These are phyloP conservation scores for Redunca redunca DNA, from an alignment of 2,113 vertebrate genomes.

Conservation along the genomic window DNA sequence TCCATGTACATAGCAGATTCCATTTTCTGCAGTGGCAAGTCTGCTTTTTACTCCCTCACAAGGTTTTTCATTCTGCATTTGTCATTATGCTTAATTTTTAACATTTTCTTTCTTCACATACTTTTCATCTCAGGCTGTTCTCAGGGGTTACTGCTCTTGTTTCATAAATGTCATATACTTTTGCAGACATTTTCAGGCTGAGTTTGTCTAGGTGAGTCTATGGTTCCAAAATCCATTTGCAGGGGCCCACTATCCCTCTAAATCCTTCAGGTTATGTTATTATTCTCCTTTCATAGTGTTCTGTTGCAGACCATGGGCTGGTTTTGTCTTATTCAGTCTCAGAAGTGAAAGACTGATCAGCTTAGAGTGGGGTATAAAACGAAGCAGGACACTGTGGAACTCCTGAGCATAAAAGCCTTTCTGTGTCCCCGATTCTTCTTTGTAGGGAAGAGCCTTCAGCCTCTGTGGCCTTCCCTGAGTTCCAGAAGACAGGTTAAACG, in stretches of 20 bases:
- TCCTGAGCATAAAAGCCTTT: not conserved
- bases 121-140: not conserved
- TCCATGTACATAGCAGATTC: not conserved
- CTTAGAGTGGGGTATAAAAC: fast-evolving
- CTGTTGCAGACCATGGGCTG: not conserved
- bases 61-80: not conserved
- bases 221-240: not conserved
- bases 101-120: not conserved
- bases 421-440: not conserved
- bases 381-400: not conserved
- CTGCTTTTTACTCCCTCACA: not conserved
- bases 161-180: not conserved
- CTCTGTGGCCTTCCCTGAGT: not conserved
- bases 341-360: not conserved
- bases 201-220: not conserved
- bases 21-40: not conserved
- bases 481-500: not conserved
- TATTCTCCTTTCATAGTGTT: not conserved
- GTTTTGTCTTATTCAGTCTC: not conserved
- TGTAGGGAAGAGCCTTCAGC: not conserved
- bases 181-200: not conserved
- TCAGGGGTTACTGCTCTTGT: not conserved
- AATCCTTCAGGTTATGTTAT: not conserved
- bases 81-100: not conserved
- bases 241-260: not conserved